Evolutionary conservation across 2,797 vertebrate genomes (phyloP).

Genomic region (Oreochromis mossambicus): DNA sequence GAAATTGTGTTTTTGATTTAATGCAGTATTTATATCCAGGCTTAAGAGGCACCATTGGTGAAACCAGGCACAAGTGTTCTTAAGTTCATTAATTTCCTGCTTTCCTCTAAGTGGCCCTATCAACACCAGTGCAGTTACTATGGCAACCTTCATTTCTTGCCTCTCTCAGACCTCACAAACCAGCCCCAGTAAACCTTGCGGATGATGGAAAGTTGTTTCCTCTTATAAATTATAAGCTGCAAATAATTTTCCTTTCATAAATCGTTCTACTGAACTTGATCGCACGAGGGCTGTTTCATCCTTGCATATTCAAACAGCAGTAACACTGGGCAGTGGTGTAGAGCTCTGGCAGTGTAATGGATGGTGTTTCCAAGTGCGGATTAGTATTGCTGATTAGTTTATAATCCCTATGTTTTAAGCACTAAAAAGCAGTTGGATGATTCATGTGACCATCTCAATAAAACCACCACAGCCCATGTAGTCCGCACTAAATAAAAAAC

Average conservation of each 20-base stretch:
- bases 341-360: conserved; percentile 9
- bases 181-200: conserved; percentile 47
- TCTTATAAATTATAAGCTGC: conserved; percentile 48
- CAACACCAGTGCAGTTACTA: conserved; percentile 66
- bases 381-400: conserved; percentile 60
- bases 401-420: conserved; percentile 54
- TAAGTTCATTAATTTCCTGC: conserved; percentile 42
- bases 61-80: conserved; percentile 29
- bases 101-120: conserved; percentile 42
- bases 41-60: background rate
- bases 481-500: background rate
- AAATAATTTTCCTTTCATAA: conserved; percentile 39
- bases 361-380: conserved; percentile 36
- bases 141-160: conserved; percentile 63
- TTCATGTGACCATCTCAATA: conserved; percentile 3
- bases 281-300: background rate
- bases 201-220: conserved; percentile 56
- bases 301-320: conserved; percentile 10
- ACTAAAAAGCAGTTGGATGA: conserved; percentile 23
- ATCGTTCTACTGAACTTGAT: conserved; percentile 18
- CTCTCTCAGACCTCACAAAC: conserved; percentile 44
- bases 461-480: background rate
- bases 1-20: conserved; percentile 9
- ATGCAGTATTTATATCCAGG: background rate
- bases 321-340: background rate